Base-by-base conservation (phyloP, 2,113 vertebrate species). In the Aspidoscelis tigris region DNA sequence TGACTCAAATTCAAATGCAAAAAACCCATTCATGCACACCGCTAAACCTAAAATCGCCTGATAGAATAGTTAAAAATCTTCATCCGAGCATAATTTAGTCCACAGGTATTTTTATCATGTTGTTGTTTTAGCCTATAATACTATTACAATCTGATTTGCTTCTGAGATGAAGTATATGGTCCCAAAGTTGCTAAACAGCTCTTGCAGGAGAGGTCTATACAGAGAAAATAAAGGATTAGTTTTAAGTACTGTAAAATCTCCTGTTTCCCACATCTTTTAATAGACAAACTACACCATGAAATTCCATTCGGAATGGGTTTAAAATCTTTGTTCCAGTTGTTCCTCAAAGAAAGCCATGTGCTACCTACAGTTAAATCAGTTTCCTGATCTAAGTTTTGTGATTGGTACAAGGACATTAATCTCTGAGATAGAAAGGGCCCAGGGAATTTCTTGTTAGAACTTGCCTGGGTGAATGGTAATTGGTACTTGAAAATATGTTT, bases 261-360 rank as follows among this genome's bases (percentile, higher is more conserved):
- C 14, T 11, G 64, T 78, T 78, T 78, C 43, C 44, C 80, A 83
- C 26, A 11, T 44, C 74, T 70, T 74, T 74, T 64, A 44, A 53
- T 53, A 41, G n/a, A 50, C 21, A 66, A 76, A 75, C 24, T 3
- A 44, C 12, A 44, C 55, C 39, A 65, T 74, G 80, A 82, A 82
- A 82, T 74, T 82, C 41, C 41, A 50, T 83, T 74, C 76, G 72
- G 72, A 83, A 68, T 66, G 11, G 44, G 1, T 61, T 83, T 83
- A 76, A 80, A 68, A 39, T 68, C 61, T 76, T 76, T 76, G 43
- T 68, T 76, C 47, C 47, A 12, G 3, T 76, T 76, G 47, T 75
- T 82, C 16, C 41, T 47, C 71, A 82, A 75, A 47, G 14, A 65
- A 74, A 82, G 16, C 41, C 26, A 53, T 70, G 47, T 64, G 81